Percentiles rank a stretch among this genome's conserved stretches.
These are phyloP conservation scores for Hippotragus niger DNA, from an alignment of 2,113 vertebrate genomes.

Conservation along the genomic window DNA sequence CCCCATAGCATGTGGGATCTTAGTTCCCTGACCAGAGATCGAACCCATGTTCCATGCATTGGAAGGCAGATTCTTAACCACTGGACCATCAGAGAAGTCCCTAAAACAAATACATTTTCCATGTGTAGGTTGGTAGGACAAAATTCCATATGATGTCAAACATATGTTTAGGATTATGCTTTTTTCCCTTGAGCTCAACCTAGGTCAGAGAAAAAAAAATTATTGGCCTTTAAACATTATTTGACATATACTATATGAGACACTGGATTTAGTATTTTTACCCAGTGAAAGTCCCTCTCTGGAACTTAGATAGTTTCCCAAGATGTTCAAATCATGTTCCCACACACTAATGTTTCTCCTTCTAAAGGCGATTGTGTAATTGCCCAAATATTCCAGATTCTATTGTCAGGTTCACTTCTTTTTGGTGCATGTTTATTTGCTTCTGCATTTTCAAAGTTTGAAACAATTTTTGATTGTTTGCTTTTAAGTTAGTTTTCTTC, in stretches of 20 bases:
- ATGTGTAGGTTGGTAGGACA: background rate
- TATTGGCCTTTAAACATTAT: background rate
- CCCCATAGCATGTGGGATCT: background rate
- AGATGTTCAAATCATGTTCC: background rate
- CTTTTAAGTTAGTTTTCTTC: background rate
- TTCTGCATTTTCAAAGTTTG: background rate
- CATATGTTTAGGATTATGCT: slow-evolving; percentile 14
- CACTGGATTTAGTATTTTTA: slow-evolving; percentile 20
- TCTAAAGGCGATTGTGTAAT: background rate
- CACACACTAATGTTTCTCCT: slow-evolving; percentile 5
- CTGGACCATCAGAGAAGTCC: background rate
- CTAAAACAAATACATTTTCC: slow-evolving; percentile 15
- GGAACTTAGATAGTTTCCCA: background rate
- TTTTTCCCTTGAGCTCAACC: slow-evolving; percentile 26
- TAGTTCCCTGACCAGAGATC: background rate
- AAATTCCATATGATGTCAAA: background rate
- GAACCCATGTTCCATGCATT: background rate
- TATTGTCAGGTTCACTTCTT: background rate
- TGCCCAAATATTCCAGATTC: background rate
- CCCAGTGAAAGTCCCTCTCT: background rate
- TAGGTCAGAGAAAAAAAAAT: slow-evolving; percentile 2
- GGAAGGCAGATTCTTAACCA: background rate
- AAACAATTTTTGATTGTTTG: background rate
- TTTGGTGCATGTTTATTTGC: background rate
- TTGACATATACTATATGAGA: slow-evolving; percentile 5